Evolutionary conservation across 2,113 vertebrate genomes (phyloP).

Genomic region (Takifugu flavidus): DNA sequence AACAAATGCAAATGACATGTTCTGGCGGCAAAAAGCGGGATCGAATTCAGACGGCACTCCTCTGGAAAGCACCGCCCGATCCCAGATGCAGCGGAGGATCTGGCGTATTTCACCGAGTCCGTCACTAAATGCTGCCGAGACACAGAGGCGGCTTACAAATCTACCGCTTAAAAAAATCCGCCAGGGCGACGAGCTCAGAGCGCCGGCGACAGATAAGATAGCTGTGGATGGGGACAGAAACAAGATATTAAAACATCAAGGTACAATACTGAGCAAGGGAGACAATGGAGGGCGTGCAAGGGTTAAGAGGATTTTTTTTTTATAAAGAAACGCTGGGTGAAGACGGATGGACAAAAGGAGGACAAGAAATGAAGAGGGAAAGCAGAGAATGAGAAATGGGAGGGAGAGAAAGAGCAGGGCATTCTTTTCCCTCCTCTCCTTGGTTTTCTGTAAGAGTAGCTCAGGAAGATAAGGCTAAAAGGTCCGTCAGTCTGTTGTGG

Average conservation of each 20-base stretch:
- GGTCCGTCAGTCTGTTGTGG: conserved; percentile 78
- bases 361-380: conserved; percentile 69
- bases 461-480: conserved; percentile 81
- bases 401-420: conserved; percentile 66
- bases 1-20: conserved; percentile 68
- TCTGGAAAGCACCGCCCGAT: conserved; percentile 39
- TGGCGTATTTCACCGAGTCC: conserved; percentile 14
- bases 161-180: conserved; percentile 37
- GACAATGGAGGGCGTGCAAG: conserved; percentile 55
- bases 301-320: conserved; percentile 60
- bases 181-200: conserved; percentile 23
- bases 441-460: conserved; percentile 81
- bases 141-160: conserved; percentile 33
- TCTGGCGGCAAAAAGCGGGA: conserved; percentile 29
- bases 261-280: conserved; percentile 41
- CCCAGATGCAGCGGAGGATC: conserved; percentile 26
- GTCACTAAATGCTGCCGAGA: conserved; percentile 20
- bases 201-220: conserved; percentile 43
- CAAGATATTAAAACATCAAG: conserved; percentile 65
- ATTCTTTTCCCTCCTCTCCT: conserved; percentile 72
- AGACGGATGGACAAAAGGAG: conserved; percentile 67
- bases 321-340: conserved; percentile 34
- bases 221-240: conserved; percentile 46
- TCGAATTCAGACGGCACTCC: conserved; percentile 8
- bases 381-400: conserved; percentile 70